Evolutionary conservation across 2,113 vertebrate genomes (phyloP).

Genomic region (Lasiurus cinereus): DNA sequence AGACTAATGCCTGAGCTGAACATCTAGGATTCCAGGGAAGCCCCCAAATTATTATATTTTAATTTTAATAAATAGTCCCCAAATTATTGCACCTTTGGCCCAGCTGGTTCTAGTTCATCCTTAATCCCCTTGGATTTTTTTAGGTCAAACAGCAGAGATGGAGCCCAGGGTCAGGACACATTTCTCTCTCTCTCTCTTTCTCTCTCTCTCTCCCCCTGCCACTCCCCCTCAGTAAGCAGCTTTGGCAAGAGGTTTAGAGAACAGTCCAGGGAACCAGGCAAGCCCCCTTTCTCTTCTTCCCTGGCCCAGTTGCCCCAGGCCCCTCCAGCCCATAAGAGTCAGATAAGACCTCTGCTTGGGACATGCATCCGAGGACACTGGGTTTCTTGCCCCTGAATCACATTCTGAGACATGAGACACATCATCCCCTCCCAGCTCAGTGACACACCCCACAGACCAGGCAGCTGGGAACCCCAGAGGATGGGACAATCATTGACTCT

Average conservation of each 20-base stretch:
- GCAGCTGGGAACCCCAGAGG: slow-evolving; percentile 20
- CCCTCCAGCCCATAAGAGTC: background rate
- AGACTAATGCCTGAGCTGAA: background rate
- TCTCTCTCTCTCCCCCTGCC: too few relatives aligned
- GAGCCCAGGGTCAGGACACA: slow-evolving; percentile 55
- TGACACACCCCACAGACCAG: background rate
- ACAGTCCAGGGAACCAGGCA: slow-evolving; percentile 42
- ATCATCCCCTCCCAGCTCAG: background rate
- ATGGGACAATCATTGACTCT: background rate
- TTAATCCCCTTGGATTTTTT: slow-evolving; percentile 77
- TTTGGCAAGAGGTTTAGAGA: slow-evolving; percentile 78
- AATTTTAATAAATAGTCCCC: background rate
- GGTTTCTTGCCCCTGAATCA: slow-evolving; percentile 51
- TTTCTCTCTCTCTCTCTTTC: background rate
- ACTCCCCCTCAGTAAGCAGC: slow-evolving; percentile 72
- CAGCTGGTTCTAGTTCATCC: slow-evolving; percentile 45
- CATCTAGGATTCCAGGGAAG: background rate
- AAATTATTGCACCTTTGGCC: background rate
- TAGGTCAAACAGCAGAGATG: slow-evolving; percentile 75
- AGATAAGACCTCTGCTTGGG: slow-evolving; percentile 33
- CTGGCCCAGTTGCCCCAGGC: slow-evolving; percentile 61
- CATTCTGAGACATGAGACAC: slow-evolving; percentile 57
- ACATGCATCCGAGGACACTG: slow-evolving; percentile 44
- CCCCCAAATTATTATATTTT: background rate
- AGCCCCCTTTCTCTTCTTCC: background rate